Evolutionary conservation across 2,113 vertebrate genomes (phyloP), one percentile per base, ranked within the genome.

Genomic region (Cheilinus undulatus): DNA sequence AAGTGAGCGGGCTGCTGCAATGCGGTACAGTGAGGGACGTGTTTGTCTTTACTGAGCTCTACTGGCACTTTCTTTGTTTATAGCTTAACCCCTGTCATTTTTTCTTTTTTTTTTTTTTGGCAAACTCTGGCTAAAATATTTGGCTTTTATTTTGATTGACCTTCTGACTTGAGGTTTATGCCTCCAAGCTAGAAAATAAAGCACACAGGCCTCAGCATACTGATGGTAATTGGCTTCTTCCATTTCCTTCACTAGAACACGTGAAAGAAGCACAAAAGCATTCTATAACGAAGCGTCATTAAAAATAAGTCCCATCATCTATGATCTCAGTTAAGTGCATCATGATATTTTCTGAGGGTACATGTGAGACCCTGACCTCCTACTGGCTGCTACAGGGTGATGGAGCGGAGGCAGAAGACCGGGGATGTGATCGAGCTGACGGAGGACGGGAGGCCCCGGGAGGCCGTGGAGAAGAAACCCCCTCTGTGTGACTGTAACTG

Each of bases 391-490:
- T 84, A 17, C 93, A 99, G 97, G 92, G 95, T 96, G 75, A 86
- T 98, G 46, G 97, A 99, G 86, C 97, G 91, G 93, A 94, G 90
- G 49, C 96, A 96, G 83, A 96, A 96, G 45, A 77, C 92, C 12
- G 95, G 95, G 15, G 97, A 99, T 75, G 96, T 94, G 77, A 99
- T 99, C 80, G 97, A 99, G 89, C 90, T 99, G 88, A 99, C 97
- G 0, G 97, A 98, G 76, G 97, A 99, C 87, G 97, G 97, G 4
- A 95, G 96, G 73, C 96, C 97, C 61, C 76, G 94, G 82, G 94
- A 96, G 76, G 83, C 93, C 80, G 85, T 86, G 0, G 95, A 95
- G 82, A 96, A 94, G 90, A 98, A 97, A 76, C 87, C 95, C 4
- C 96, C 97, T 0, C 38, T 98, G 43, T 97, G 96, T 62, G 97